Base-by-base conservation (phyloP, 2,113 vertebrate species). In the Oncorhynchus keta region DNA sequence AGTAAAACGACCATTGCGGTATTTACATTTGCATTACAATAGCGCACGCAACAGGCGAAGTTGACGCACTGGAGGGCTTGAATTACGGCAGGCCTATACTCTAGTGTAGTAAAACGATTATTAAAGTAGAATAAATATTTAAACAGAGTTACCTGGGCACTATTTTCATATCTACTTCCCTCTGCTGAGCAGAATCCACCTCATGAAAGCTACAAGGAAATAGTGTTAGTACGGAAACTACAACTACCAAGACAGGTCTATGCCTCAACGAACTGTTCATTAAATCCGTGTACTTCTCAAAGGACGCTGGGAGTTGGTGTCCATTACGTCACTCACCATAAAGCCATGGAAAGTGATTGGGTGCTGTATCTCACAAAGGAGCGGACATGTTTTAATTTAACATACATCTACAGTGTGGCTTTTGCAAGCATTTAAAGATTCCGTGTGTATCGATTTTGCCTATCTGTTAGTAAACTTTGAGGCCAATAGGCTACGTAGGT, bases 101-200 rank as follows among this genome's bases (percentile, higher is more conserved):
- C 5, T 22, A 62, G 59, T 62, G n/a, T 11, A 14, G 13, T 20
- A 68, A 39, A 2, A 68, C 14, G 30, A 30, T 18, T 8, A 20
- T 18, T 16, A 68, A 67, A 67, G 26, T 1, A 67, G 65, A 32
- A 18, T 7, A 9, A 2, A 8, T 20, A 2, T 2, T 45, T 39
- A 22, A 14, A 55, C 69, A 76, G 70, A 70, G 73, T 83, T 94
- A 94, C 93, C 93, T 92, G 93, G 80, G 88, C 84, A 90, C 86
- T 92, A 88, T 87, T 88, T 93, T 92, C 91, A 94, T 91, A 88
- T 93, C 85, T 92, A 89, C 90, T 88, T 84, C 85, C 89, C 87
- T 91, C 88, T 90, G 81, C 85, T 84, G 85, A 86, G 79, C 82
- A 86, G 85, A 88, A 91, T 92, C 90, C 89, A 76, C 83, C 88